These are phyloP conservation scores for Kryptopterus vitreolus DNA, from an alignment of 2,797 vertebrate genomes.

Conservation along the genomic window DNA sequence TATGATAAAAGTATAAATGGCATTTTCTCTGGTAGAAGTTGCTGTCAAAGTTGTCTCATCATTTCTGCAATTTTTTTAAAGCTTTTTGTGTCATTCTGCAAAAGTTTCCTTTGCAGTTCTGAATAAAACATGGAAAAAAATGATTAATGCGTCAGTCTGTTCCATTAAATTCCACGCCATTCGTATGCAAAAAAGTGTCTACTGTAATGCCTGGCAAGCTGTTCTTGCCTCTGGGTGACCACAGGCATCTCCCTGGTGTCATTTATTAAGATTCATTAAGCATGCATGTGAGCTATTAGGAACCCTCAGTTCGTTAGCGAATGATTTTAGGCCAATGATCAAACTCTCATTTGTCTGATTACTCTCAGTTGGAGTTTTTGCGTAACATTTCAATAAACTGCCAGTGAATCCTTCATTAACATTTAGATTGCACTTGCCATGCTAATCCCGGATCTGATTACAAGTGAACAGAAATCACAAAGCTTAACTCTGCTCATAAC, in stretches of 20 bases:
- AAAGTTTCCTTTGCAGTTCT: slow-evolving; percentile 20
- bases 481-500: slow-evolving; percentile 14
- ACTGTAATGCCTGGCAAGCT: slow-evolving; percentile 31
- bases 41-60: slow-evolving; percentile 26
- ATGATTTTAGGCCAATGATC: slow-evolving; percentile 19
- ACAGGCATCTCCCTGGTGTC: slow-evolving; percentile 33
- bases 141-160: slow-evolving; percentile 21
- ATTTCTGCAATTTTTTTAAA: neutral
- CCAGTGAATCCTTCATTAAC: slow-evolving; percentile 38
- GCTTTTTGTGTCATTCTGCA: slow-evolving; percentile 19
- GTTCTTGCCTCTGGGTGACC: slow-evolving; percentile 28
- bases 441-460: slow-evolving; percentile 25
- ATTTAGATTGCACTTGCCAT: slow-evolving; percentile 37
- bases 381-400: slow-evolving; percentile 24
- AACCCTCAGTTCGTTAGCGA: neutral
- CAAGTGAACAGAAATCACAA: slow-evolving; percentile 19
- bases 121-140: slow-evolving; percentile 35
- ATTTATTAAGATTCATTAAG: slow-evolving; percentile 36
- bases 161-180: slow-evolving; percentile 26
- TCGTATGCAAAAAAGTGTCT: slow-evolving; percentile 26
- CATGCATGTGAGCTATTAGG: slow-evolving; percentile 19
- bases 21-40: slow-evolving; percentile 37
- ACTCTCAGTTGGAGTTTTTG: slow-evolving; percentile 26
- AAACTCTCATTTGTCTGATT: slow-evolving; percentile 28
- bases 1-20: slow-evolving; percentile 33